Percentiles rank a stretch among this genome's conserved stretches.
Conservation (phyloP, 2,113 vertebrate genomes). For the Ammodytes marinus region DNA sequence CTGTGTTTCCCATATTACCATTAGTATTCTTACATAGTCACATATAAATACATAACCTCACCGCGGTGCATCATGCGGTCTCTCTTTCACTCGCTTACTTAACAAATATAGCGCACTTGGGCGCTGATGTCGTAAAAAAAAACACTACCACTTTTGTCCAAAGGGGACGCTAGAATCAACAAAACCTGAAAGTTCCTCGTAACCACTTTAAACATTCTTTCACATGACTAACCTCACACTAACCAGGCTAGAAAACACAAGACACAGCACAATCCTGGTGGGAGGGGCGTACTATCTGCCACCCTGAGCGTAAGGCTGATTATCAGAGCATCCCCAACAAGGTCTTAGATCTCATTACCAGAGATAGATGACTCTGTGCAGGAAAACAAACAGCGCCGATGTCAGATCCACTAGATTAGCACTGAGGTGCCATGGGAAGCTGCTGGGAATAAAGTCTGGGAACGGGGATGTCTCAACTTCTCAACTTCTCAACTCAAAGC, state of each 20-base stretch:
- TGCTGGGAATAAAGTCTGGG: conserved; percentile 51
- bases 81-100: too few species aligned
- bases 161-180: neutral
- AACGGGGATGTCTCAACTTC: conserved; percentile 39
- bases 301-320: conserved; percentile 33
- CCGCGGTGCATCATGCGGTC: too few species aligned
- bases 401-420: conserved; percentile 75
- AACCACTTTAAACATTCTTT: conserved; percentile 9
- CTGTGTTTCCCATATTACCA: too few species aligned
- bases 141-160: too few species aligned
- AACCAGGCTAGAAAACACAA: conserved; percentile 13
- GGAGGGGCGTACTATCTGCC: conserved; percentile 32
- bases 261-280: conserved; percentile 47
- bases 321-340: conserved; percentile 58
- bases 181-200: neutral
- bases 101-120: too few species aligned
- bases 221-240: conserved; percentile 39
- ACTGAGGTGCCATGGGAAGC: conserved; percentile 70
- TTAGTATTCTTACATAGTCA: too few species aligned
- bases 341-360: conserved; percentile 73
- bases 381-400: conserved; percentile 74
- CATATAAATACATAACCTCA: too few species aligned
- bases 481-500: conserved; percentile 33
- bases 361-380: conserved; percentile 65
- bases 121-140: too few species aligned